Percentiles rank a stretch among this genome's conserved stretches.
Evolutionary conservation across 2,797 vertebrate species (phyloP).

Genomic region (Vireo griseus): DNA sequence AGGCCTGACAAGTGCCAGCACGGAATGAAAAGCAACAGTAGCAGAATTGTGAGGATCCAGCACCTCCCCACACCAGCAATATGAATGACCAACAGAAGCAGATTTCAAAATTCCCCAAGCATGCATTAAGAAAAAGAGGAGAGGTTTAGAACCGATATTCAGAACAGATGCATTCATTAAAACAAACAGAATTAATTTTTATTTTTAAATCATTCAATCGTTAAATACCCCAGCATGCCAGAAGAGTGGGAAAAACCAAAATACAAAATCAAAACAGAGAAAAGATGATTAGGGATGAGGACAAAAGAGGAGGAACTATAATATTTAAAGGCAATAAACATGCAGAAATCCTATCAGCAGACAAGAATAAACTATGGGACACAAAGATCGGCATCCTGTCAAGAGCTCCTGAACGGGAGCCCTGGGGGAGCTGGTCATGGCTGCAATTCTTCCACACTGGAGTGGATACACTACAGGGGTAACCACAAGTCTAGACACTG

Average conservation of each 20-base stretch:
- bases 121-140: neutral
- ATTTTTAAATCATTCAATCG: neutral
- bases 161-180: neutral
- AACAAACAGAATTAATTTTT: neutral
- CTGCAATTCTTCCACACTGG: neutral
- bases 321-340: neutral
- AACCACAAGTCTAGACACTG: neutral
- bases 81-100: neutral
- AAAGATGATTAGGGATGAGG: neutral
- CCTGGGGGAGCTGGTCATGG: rapidly evolving
- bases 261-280: neutral
- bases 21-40: neutral
- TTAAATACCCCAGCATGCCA: neutral
- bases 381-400: neutral
- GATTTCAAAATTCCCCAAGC: neutral
- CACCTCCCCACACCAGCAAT: neutral
- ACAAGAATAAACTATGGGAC: neutral
- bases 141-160: neutral
- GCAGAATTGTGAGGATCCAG: neutral
- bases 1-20: neutral
- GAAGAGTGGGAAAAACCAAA: neutral
- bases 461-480: neutral
- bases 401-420: neutral
- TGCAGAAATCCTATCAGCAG: neutral
- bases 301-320: neutral